phyloP scores from a whole-genome alignment of 1,140 invertebrate species.

The Centruroides vittatus region DNA sequence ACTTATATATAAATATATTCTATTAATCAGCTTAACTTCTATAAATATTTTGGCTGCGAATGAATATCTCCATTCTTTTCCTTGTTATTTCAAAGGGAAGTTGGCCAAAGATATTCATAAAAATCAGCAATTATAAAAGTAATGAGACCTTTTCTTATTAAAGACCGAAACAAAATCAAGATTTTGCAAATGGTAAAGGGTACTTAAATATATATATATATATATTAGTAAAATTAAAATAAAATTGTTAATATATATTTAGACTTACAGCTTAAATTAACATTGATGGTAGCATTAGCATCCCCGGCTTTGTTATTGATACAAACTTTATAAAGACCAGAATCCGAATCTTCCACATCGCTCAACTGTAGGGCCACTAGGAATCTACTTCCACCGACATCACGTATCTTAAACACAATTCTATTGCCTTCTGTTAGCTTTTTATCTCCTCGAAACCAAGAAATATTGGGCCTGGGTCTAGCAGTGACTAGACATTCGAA shows the following conservation, averaged over 20 bases:
- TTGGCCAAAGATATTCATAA: not conserved
- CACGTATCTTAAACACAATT: slow-evolving; percentile 1
- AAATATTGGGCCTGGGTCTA: slow-evolving; percentile 75
- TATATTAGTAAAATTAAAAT: no score
- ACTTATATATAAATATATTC: no score
- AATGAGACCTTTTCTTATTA: no score
- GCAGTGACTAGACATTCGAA: slow-evolving; percentile 93
- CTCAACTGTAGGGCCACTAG: not conserved
- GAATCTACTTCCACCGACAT: slow-evolving; percentile 2
- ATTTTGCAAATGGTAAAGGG: no score
- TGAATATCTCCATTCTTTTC: not conserved
- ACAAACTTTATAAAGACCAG: not conserved
- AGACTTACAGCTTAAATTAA: not conserved
- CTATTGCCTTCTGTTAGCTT: slow-evolving; percentile 7
- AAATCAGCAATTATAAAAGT: not conserved
- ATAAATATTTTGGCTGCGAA: no score
- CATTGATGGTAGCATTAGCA: not conserved
- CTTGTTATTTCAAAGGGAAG: not conserved
- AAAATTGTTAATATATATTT: not conserved
- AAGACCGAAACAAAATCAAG: no score
- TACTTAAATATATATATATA: no score
- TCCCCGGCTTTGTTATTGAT: not conserved
- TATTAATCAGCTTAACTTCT: no score
- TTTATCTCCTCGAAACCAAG: slow-evolving; percentile 75
- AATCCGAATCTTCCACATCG: not conserved